Evolutionary conservation across 2,888 invertebrate genomes (phyloP), one percentile per base, ranked within the genome.

Genomic region (Eilema caniola): DNA sequence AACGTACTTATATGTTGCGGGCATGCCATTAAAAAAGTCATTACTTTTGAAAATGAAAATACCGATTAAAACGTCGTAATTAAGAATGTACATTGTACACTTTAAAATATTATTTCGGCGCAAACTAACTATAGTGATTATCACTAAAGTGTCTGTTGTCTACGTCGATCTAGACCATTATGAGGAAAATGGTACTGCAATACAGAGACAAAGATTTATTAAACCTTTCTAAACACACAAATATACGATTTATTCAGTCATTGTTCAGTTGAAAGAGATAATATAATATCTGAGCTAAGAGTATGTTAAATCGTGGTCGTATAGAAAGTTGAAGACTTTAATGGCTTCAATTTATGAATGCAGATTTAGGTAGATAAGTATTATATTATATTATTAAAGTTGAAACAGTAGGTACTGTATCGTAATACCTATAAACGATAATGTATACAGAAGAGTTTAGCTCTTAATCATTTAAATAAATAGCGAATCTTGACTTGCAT

Each of bases 211-310:
- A 5, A 53, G 53, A 64, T 64, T 64, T 64, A 64, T 64, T 1
- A 53, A 64, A 28, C 53, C 64, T 53, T 64, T 64, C 47, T 23
- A 28, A 7, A 53, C 64, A 20, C 47, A 41, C 28, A 10, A 41
- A 41, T 25, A 31, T 47, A 64, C 28, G 53, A 53, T 64, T 64
- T 53, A 64, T 64, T n/a, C 28, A 28, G 53, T 23, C 64, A 64
- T 64, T 64, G 64, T 64, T 64, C 28, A 28, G 28, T 53, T 53
- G 12, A 64, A 53, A 53, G 64, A 25, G 33, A 53, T 53, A 53
- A 23, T 47, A n/a, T 16, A 31, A 25, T 64, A 23, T 53, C 24
- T 8, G 16, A 25, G 37, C 23, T 41, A 16, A 20, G 16, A 37
- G 20, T 37, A 23, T 62, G 23, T 33, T 62, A 62, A 62, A 62